Conservation (phyloP, 1,140 invertebrate genomes). For the Drosophila kanapiae region DNA sequence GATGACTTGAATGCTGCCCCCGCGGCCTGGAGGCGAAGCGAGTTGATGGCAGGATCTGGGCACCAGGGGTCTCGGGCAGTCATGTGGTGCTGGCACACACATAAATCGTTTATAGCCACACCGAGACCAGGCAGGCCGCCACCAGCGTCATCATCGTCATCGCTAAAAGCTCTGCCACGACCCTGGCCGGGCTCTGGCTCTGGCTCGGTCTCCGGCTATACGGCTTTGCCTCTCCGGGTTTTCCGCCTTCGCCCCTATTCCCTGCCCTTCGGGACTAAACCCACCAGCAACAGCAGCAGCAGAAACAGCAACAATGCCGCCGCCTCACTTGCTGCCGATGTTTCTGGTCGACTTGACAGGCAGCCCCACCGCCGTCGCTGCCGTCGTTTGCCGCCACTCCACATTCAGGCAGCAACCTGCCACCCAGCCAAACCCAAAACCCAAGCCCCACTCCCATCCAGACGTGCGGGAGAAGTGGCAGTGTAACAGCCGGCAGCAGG, state of each 20-base stretch:
- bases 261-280: constrained; percentile 13
- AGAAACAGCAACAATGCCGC: constrained; percentile 33
- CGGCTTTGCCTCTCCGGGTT: constrained; percentile 17
- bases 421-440: constrained; percentile 19
- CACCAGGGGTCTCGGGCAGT: constrained; percentile 44
- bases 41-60: constrained; percentile 9
- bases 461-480: constrained; percentile 46
- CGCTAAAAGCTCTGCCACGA: constrained; percentile 57
- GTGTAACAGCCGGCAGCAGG: constrained; percentile 56
- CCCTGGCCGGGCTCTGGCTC: constrained; percentile 38
- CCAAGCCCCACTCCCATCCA: background rate
- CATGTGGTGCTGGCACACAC: constrained; percentile 76
- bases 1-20: constrained; percentile 75
- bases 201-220: constrained; percentile 14
- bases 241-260: background rate
- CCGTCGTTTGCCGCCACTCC: constrained; percentile 16
- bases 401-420: constrained; percentile 24
- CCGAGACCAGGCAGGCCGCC: constrained; percentile 54
- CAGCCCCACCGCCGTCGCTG: constrained; percentile 41
- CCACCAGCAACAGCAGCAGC: constrained; percentile 36
- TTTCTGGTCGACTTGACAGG: constrained; percentile 76
- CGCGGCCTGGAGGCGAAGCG: constrained; percentile 14
- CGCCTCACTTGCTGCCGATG: constrained; percentile 53
- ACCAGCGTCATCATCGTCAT: constrained; percentile 66
- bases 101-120: constrained; percentile 82